These are phyloP conservation scores for Urocynchramus pylzowi DNA, from an alignment of 2,113 vertebrate species.

Conservation along the genomic window DNA sequence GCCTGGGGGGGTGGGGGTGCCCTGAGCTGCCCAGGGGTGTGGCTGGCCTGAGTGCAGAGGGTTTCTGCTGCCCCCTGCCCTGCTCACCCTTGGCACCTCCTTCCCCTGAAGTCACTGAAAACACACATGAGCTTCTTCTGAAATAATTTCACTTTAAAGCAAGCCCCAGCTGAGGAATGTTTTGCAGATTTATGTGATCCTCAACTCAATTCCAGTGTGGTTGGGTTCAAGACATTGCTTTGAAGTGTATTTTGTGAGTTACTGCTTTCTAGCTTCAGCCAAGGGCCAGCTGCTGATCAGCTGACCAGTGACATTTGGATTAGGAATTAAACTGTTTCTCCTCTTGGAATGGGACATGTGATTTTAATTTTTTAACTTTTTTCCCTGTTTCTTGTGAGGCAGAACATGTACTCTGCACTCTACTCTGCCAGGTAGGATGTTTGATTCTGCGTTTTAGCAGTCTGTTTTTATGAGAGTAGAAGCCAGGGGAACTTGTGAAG, in stretches of 20 bases:
- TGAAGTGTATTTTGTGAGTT: not conserved
- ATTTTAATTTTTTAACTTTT: not conserved
- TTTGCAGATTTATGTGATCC: not conserved
- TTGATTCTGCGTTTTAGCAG: not conserved
- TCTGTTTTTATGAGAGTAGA: not conserved
- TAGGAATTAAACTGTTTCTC: constrained; percentile 16
- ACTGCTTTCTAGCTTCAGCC: not conserved
- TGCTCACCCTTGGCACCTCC: not conserved
- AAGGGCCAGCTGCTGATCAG: not conserved
- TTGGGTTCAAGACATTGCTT: not conserved
- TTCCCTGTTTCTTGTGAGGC: not conserved
- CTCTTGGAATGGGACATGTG: not conserved
- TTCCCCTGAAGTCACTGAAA: not conserved
- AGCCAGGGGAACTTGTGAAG: not conserved
- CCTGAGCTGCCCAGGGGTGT: not conserved
- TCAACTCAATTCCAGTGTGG: not conserved
- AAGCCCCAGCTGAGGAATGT: not conserved
- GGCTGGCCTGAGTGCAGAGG: not conserved
- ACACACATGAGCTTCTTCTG: not conserved
- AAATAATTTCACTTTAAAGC: not conserved
- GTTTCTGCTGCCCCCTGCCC: not conserved
- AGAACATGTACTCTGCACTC: not conserved
- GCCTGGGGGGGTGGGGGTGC: not conserved
- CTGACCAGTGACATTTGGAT: constrained; percentile 17
- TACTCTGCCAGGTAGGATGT: not conserved